Evolutionary conservation across 2,797 vertebrate species (phyloP).

Genomic region (Argentina silus): DNA sequence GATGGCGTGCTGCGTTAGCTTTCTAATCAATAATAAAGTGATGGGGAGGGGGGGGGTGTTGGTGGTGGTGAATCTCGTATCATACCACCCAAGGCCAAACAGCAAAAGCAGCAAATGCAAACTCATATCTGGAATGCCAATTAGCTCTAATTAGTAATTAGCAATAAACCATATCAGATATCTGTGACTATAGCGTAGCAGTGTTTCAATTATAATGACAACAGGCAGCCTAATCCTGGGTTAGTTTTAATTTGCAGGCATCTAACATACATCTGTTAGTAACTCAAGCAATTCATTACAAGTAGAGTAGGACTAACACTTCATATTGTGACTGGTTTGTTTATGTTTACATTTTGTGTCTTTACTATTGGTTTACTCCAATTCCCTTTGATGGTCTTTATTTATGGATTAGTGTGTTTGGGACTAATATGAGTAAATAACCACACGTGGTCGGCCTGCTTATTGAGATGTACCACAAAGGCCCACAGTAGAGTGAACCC

Average conservation of each 20-base stretch:
- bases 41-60: conserved; percentile 23
- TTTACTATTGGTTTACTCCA: conserved; percentile 34
- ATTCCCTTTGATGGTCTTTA: conserved; percentile 27
- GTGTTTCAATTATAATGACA: conserved; percentile 59
- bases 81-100: conserved; percentile 51
- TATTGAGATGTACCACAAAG: not conserved
- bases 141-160: conserved; percentile 71
- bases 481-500: not conserved
- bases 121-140: conserved; percentile 56
- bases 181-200: conserved; percentile 46
- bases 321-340: conserved; percentile 14
- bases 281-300: conserved; percentile 24
- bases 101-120: conserved; percentile 45
- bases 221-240: conserved; percentile 13
- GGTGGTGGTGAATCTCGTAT: conserved; percentile 38
- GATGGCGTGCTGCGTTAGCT: conserved; percentile 31
- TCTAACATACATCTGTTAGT: conserved; percentile 34
- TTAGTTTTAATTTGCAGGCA: conserved; percentile 43
- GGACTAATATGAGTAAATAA: conserved; percentile 28
- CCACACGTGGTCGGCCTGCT: conserved; percentile 1
- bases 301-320: conserved; percentile 9
- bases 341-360: conserved; percentile 4
- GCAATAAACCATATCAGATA: conserved; percentile 43
- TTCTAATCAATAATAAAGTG: conserved; percentile 64
- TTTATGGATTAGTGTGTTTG: conserved; percentile 38